Base-by-base conservation (phyloP, 2,888 invertebrate species). In the Koerneria pararmatus region DNA sequence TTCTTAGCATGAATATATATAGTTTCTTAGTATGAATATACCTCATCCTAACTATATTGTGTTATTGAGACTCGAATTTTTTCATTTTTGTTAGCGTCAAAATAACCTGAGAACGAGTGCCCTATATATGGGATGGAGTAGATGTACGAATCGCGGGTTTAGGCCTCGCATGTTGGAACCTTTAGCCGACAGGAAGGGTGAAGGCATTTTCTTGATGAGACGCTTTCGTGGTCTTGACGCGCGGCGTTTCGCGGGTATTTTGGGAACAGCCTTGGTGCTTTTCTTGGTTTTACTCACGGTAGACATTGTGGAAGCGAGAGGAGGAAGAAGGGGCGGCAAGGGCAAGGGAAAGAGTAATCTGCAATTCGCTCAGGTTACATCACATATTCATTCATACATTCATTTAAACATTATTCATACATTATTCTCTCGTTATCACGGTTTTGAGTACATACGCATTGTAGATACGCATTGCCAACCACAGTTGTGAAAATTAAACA, bases 261-360 rank as follows among this genome's bases (percentile, higher is more conserved):
- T 62, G 62, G 35, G 46, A 5, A 24, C 24, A 0, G 8, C 37
- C 24, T 34, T 49, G n/a, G 31, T 62, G 34, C 34, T 62, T 15
- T 37, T 62, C 19, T 53, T 62, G 6, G 8, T 22, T 15, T 51
- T 51, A 24, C 24, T 8, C 27, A 34, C 35, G 54, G 37, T 41
- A 19, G 41, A 41, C 27, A 41, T 64, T 15, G 22, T 69, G 32
- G 69, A 76, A 51, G 70, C 76, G 51, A 74, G 82, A 66, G 82
- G 82, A 32, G 75, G 82, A 46, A 68, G 80, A 24, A 63, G 76
- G 15, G 74, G 74, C 31, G 77, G 78, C 15, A 79, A 77, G 56
- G 76, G 78, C 31, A 76, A 67, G 63, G 80, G 82, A 41, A 82
- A 82, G 66, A 78, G 75, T 54, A 82, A 82, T 63, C 73, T 82